A percentile compares a stretch with the other conserved stretches of the same genome.
Conservation (phyloP, 1,140 invertebrate genomes). For the Ganaspis sp. region DNA sequence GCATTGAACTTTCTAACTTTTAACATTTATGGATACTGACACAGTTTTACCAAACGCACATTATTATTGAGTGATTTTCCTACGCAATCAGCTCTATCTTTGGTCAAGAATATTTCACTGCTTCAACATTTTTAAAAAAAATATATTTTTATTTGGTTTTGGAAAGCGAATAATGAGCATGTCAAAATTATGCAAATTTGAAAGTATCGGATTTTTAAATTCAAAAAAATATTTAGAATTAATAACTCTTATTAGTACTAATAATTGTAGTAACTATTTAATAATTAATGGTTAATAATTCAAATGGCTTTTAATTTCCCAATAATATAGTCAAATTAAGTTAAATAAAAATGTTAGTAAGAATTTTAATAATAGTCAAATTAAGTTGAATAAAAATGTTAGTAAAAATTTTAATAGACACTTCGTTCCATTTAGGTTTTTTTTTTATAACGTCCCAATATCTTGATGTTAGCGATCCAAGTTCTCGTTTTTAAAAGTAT, state of each 20-base stretch:
- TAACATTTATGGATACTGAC: conserved; percentile 15
- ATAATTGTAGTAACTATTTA: too few relatives aligned
- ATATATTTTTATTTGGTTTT: too few relatives aligned
- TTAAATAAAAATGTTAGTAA: not conserved
- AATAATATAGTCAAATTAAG: too few relatives aligned
- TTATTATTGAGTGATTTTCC: not conserved
- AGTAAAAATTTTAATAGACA: not conserved
- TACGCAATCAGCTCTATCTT: not conserved
- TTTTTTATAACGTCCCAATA: not conserved
- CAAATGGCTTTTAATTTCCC: too few relatives aligned
- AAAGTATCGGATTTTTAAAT: too few relatives aligned
- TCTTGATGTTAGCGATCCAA: conserved; percentile 12
- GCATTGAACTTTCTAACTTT: conserved; percentile 14
- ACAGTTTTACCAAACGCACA: not conserved
- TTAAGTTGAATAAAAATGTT: not conserved
- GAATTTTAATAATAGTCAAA: not conserved
- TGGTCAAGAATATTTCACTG: not conserved
- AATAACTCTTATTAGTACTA: too few relatives aligned
- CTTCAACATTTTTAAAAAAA: not conserved
- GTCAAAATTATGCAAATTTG: too few relatives aligned
- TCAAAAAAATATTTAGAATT: too few relatives aligned
- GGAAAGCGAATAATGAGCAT: too few relatives aligned
- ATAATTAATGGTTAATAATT: too few relatives aligned
- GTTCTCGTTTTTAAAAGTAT: conserved; percentile 24
- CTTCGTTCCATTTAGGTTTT: not conserved